Evolutionary conservation across 2,797 vertebrate species (phyloP).

Genomic region (Galaxias olidus): DNA sequence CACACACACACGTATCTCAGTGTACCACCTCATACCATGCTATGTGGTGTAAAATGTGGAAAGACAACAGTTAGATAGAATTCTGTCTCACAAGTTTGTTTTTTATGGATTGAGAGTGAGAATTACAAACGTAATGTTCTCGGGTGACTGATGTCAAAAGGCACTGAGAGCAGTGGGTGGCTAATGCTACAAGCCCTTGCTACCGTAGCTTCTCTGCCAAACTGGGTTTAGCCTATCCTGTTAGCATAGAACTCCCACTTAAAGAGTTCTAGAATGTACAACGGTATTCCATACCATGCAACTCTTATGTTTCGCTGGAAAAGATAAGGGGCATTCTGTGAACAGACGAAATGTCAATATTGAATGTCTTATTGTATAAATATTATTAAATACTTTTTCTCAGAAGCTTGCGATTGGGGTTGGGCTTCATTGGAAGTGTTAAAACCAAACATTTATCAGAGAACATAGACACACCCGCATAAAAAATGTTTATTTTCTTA

Average conservation of each 20-base stretch:
- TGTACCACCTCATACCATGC: no score
- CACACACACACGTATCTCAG: no score
- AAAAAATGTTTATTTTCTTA: not conserved
- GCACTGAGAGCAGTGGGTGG: no score
- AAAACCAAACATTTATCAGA: slow-evolving; percentile 1
- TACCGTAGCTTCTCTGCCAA: slow-evolving; percentile 18
- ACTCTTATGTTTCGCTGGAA: slow-evolving; percentile 26
- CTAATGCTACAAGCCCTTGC: slow-evolving; percentile 34
- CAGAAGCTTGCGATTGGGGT: not conserved
- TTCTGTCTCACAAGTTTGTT: no score
- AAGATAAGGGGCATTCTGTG: not conserved
- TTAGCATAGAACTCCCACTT: slow-evolving; percentile 40
- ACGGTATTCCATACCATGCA: slow-evolving; percentile 59
- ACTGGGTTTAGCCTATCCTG: slow-evolving; percentile 58
- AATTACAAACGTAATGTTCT: no score
- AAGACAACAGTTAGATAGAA: no score
- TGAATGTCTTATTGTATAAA: not conserved
- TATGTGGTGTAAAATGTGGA: no score
- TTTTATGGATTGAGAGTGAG: no score
- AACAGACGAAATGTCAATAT: not conserved
- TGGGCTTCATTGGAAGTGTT: not conserved
- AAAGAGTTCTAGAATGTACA: no score
- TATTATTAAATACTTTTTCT: not conserved
- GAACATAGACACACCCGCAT: not conserved
- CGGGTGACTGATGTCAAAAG: no score